Conservation (phyloP, 2,888 invertebrate species). For the Lycaena phlaeas region DNA sequence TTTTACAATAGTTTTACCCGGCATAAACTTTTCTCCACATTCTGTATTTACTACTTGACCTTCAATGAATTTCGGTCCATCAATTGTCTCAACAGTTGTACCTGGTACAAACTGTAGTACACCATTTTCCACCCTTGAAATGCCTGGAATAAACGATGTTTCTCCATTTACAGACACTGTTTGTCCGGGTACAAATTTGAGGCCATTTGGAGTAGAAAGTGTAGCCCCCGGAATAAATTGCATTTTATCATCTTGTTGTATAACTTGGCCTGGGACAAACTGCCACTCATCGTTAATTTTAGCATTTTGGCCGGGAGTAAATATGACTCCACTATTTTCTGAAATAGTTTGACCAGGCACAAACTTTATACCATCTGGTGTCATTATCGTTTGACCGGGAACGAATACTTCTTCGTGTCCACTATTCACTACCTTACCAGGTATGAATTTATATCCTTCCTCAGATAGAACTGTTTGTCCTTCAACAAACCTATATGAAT, state of each 20-base stretch:
- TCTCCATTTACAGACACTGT: constrained; percentile 66
- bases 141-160: constrained; percentile 74
- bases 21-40: constrained; percentile 75
- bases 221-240: constrained; percentile 78
- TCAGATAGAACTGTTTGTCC: constrained; percentile 76
- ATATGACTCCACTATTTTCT: constrained; percentile 60
- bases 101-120: constrained; percentile 74
- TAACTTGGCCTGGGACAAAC: constrained; percentile 77
- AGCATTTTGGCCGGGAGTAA: constrained; percentile 77
- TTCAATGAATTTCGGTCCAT: constrained; percentile 77
- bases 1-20: constrained; percentile 70
- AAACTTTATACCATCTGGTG: constrained; percentile 75
- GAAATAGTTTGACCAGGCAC: constrained; percentile 76
- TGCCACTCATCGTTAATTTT: constrained; percentile 71
- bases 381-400: constrained; percentile 75
- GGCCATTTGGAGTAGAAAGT: constrained; percentile 73
- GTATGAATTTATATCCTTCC: constrained; percentile 75
- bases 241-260: constrained; percentile 67
- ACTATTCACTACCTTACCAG: constrained; percentile 69
- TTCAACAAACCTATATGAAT: constrained; percentile 69
- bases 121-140: constrained; percentile 54
- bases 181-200: constrained; percentile 78
- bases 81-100: constrained; percentile 74
- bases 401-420: constrained; percentile 68
- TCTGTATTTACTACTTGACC: constrained; percentile 76